Base-by-base conservation (phyloP, 1,140 invertebrate species). In the Zaprionus capensis region DNA sequence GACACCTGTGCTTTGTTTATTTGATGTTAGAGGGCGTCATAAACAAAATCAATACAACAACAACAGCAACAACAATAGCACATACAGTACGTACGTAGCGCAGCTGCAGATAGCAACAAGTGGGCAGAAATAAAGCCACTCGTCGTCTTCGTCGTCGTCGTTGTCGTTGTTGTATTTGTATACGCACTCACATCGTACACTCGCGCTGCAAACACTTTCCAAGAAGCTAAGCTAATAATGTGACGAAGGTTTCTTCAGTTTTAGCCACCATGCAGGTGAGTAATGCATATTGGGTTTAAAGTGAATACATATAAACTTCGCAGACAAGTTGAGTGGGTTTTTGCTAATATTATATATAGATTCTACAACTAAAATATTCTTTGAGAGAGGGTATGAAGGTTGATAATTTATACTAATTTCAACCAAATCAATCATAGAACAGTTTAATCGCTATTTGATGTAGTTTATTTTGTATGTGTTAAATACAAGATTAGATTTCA, bases 81-180 rank as follows among this genome's bases (percentile, higher is more conserved):
- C 41, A 46, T 46, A 46, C 41, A 17, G 17, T 46, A n/a, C 6
- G n/a, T 46, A 46, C 41, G 41, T 51, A 69, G 59, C 34, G 31
- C 34, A 49, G n/a, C 41, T 44, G 53, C 71, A 76, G 81, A 84
- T 83, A 82, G 81, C 81, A 85, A 83, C 81, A 83, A 85, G 81
- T 83, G 81, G 78, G 81, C 63, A 70, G 64, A 57, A 69, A 76
- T 57, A 63, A 71, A 71, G 71, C 69, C 61, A 46, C 41, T 46
- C 41, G 14, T 28, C 65, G 78, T 31, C 24, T 5, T 26, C 28
- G 28, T 28, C 31, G 31, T 31, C 28, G 28, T 31, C 7, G 28
- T 3, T 9, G 31, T 34, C 0, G 31, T 34, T 4, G 9, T 34
- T 34, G 31, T 69, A 78, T 53, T 71, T 58, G 53, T 71, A 81